Evolutionary conservation across 1,140 invertebrate species (phyloP).

Genomic region (Ceratosolen fusciceps): DNA sequence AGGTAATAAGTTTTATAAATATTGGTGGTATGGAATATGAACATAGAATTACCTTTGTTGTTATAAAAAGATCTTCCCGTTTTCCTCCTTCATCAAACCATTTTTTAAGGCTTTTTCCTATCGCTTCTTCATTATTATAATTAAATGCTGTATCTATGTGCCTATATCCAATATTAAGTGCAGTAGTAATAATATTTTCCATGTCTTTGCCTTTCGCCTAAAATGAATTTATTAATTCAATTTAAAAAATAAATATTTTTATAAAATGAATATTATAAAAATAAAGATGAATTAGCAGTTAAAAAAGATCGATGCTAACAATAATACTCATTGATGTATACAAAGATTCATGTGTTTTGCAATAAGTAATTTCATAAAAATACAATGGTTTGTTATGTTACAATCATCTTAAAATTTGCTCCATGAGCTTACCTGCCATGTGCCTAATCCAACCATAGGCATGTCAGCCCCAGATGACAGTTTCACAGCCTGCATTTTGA

Average conservation of each 20-base stretch:
- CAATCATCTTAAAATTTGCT: not conserved
- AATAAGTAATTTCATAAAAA: not conserved
- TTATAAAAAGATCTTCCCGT: conserved; percentile 85
- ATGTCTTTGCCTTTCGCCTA: conserved; percentile 81
- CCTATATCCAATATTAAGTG: conserved; percentile 78
- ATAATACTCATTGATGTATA: too few species aligned
- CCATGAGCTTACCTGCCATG: conserved; percentile 78
- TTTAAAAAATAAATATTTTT: conserved; percentile 36
- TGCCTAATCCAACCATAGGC: conserved; percentile 83
- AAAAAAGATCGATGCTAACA: not conserved
- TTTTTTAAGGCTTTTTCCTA: conserved; percentile 82
- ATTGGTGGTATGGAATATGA: too few species aligned
- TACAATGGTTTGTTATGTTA: too few species aligned
- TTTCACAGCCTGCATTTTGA: conserved; percentile 55
- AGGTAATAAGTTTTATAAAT: not conserved
- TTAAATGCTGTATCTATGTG: conserved; percentile 88
- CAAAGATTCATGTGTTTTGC: not conserved
- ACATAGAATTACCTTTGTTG: conserved; percentile 82
- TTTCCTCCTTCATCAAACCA: conserved; percentile 81
- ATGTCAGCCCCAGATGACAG: conserved; percentile 73
- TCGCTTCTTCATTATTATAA: conserved; percentile 86
- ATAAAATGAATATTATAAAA: not conserved
- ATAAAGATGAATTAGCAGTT: not conserved
- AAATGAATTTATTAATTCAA: conserved; percentile 38
- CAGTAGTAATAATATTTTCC: conserved; percentile 77